Evolutionary conservation across 2,113 vertebrate species (phyloP), one percentile per base, ranked within the genome.

Genomic region (Myrmophylax atrothorax): DNA sequence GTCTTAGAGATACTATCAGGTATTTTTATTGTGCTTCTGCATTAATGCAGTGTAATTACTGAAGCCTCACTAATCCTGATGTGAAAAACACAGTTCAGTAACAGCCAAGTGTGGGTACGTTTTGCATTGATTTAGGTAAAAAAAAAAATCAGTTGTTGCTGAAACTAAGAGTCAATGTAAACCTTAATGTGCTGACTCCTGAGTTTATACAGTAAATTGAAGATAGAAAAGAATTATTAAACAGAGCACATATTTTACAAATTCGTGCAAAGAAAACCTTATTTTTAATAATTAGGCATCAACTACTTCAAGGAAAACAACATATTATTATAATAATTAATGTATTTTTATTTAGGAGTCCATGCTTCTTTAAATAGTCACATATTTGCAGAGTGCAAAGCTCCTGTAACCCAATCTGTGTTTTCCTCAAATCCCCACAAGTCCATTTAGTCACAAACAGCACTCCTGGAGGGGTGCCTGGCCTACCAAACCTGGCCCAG

Each of bases 401-500:
- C 96, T 96, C 95, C 33, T 84, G 96, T 95, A 97, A 98, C 95
- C 37, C 89, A 95, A 97, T 97, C 97, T 94, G 90, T 97, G 97
- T 97, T 98, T 98, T 98, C 97, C 96, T 97, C 98, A 97, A 97
- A 98, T 98, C 98, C 98, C 98, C 98, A 97, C 91, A 92, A 90
- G 98, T 97, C 96, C 97, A 97, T 97, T 98, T 98, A 97, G 98
- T 98, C 97, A 97, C 97, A 98, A 98, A 97, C 97, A 93, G 95
- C 92, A 90, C 94, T 98, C 94, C 98, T 99, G 99, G 98, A 99
- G 94, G 94, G 96, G 96, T 94, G 98, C 98, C 98, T 98, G 96
- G 98, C 98, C 98, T 98, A 98, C 98, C 98, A 98, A 98, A 98
- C 98, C 98, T 98, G 98, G 95, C 98, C 98, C 93, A 97, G 98